phyloP scores from a whole-genome alignment of 2,888 invertebrate genomes.

The Linnaemya vulpina region DNA sequence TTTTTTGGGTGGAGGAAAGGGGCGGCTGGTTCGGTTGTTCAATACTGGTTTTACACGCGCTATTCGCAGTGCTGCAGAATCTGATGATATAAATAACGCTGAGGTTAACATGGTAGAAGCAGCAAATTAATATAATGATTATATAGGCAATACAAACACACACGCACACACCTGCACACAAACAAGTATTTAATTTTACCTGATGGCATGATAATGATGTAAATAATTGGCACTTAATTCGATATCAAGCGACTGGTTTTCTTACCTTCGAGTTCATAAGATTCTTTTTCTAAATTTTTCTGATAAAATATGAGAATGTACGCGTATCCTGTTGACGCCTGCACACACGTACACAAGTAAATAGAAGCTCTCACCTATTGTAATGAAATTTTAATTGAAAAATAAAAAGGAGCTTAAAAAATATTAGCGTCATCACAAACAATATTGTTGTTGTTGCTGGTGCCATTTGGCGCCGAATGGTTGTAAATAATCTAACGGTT shows the following conservation, averaged over 20 bases:
- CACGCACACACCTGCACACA: neutral
- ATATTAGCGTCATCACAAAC: constrained; percentile 30
- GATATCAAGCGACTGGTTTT: constrained; percentile 36
- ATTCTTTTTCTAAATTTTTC: neutral
- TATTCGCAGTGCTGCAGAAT: neutral
- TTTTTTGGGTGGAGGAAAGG: neutral
- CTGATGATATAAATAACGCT: constrained; percentile 38
- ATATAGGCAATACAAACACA: neutral
- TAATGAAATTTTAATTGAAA: constrained; percentile 53
- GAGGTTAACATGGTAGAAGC: constrained; percentile 23
- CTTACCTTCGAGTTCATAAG: constrained; percentile 9
- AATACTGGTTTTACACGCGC: neutral
- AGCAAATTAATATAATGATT: constrained; percentile 37
- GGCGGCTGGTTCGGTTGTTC: neutral
- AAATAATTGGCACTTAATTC: constrained; percentile 60
- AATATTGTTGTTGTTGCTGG: constrained; percentile 2
- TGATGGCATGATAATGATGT: constrained; percentile 58
- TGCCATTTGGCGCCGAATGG: constrained; percentile 22
- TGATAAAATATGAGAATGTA: neutral
- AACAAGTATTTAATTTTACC: constrained; percentile 18
- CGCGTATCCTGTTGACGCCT: neutral
- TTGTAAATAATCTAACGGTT: constrained; percentile 21
- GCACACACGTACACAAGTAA: neutral
- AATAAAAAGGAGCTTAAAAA: constrained; percentile 56
- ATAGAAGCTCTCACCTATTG: constrained; percentile 13